A percentile compares a stretch with the other conserved stretches of the same genome.
Evolutionary conservation across 2,113 vertebrate genomes (phyloP).

Genomic region (Acanthochromis polyacanthus): DNA sequence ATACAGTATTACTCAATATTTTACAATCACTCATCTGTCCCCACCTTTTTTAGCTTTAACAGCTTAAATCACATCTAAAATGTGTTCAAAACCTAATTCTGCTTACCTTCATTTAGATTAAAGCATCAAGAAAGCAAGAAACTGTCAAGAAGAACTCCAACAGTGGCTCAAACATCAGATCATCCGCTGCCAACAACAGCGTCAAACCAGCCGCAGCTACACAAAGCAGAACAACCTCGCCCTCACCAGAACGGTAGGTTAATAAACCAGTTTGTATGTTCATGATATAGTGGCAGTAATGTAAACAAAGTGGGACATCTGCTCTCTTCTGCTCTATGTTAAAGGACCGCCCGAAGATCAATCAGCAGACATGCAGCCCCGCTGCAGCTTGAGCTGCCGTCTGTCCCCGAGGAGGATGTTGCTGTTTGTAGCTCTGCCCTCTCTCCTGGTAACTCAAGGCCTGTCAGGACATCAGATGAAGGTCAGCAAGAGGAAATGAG

Average conservation of each 20-base stretch:
- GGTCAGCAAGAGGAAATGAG: conserved; percentile 73
- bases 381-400: conserved; percentile 84
- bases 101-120: conserved; percentile 47
- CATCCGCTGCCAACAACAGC: conserved; percentile 4
- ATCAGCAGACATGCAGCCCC: conserved; percentile 85
- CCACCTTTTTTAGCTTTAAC: no score
- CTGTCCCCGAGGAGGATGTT: conserved; percentile 81
- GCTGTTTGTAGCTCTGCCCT: conserved; percentile 73
- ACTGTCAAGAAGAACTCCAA: conserved; percentile 48
- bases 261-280: neutral
- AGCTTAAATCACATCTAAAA: no score
- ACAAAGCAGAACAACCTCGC: conserved; percentile 49
- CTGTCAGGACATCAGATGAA: conserved; percentile 82
- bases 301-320: conserved; percentile 11
- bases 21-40: no score
- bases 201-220: conserved; percentile 25
- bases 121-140: conserved; percentile 26
- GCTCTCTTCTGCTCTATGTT: conserved; percentile 18
- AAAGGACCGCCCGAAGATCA: conserved; percentile 81
- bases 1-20: no score
- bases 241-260: conserved; percentile 67
- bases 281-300: neutral
- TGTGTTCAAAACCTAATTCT: no score
- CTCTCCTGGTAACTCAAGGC: conserved; percentile 89
- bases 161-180: conserved; percentile 18